Evolutionary conservation across 1,140 invertebrate species (phyloP).

Genomic region (Cardiocondyla obscurior): DNA sequence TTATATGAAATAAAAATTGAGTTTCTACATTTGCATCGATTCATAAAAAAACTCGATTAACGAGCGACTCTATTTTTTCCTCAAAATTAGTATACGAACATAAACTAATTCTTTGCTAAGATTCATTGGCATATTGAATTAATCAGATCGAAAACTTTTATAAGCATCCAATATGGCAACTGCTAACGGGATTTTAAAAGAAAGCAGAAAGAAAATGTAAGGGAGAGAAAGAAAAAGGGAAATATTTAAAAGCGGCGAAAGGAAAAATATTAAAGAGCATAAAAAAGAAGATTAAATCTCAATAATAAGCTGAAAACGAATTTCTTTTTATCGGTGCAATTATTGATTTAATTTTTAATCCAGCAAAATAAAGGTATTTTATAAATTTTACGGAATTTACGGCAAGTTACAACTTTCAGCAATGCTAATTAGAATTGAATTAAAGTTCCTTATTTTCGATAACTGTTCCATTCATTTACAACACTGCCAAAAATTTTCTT

Average conservation of each 20-base stretch:
- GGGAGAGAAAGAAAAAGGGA: background rate
- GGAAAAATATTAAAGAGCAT: background rate
- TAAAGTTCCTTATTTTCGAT: background rate
- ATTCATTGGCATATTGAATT: conserved; percentile 16
- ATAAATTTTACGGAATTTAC: conserved; percentile 32
- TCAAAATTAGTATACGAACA: background rate
- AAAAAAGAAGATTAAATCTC: conserved; percentile 9
- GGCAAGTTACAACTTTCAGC: background rate
- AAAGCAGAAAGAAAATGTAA: background rate
- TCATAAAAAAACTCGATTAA: background rate
- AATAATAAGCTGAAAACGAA: conserved; percentile 24
- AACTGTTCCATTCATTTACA: conserved; percentile 9
- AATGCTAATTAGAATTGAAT: conserved; percentile 2
- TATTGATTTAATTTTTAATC: conserved; percentile 19
- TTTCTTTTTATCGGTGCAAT: conserved; percentile 15
- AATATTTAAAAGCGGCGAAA: conserved; percentile 11
- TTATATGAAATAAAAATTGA: no score
- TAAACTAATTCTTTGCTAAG: conserved; percentile 1
- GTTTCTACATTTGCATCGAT: background rate
- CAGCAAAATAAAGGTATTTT: conserved; percentile 4
- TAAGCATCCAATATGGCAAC: background rate
- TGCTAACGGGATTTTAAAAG: conserved; percentile 1
- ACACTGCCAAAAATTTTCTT: background rate
- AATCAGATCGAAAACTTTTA: conserved; percentile 7
- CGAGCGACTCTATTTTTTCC: background rate